phyloP scores from a whole-genome alignment of 2,113 vertebrate species.

The Geococcyx californianus region DNA sequence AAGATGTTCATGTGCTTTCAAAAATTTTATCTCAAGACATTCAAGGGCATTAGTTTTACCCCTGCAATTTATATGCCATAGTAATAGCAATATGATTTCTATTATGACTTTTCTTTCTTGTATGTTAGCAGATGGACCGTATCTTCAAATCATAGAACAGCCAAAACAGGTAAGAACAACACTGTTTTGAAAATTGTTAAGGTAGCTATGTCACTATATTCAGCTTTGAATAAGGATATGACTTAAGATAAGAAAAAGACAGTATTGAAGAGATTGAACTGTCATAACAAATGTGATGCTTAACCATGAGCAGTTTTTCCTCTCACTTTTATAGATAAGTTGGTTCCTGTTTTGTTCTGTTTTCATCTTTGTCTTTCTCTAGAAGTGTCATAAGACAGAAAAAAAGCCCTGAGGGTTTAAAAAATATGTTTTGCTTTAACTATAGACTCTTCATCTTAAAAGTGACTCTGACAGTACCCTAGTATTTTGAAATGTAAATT shows the following conservation, averaged over 20 bases:
- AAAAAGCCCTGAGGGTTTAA: neutral
- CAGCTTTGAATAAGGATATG: neutral
- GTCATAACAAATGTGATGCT: neutral
- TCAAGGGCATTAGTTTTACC: neutral
- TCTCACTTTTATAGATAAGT: neutral
- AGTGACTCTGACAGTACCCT: neutral
- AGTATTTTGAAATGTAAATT: neutral
- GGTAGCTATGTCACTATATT: neutral
- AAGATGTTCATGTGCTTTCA: neutral
- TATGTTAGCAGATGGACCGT: constrained; percentile 82
- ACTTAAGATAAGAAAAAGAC: neutral
- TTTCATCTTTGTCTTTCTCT: neutral
- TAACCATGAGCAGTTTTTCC: neutral
- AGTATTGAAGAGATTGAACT: neutral
- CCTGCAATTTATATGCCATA: neutral
- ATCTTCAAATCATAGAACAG: constrained; percentile 86
- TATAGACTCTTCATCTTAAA: neutral
- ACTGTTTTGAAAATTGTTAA: neutral
- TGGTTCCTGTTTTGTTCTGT: constrained; percentile 27
- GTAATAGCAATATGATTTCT: neutral
- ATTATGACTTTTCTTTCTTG: constrained; percentile 13
- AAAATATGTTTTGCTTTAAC: neutral
- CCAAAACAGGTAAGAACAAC: constrained; percentile 86
- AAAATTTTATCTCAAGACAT: neutral
- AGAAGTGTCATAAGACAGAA: neutral